Evolutionary conservation across 2,888 invertebrate species (phyloP), one percentile per base, ranked within the genome.

Genomic region (Hesperia comma): DNA sequence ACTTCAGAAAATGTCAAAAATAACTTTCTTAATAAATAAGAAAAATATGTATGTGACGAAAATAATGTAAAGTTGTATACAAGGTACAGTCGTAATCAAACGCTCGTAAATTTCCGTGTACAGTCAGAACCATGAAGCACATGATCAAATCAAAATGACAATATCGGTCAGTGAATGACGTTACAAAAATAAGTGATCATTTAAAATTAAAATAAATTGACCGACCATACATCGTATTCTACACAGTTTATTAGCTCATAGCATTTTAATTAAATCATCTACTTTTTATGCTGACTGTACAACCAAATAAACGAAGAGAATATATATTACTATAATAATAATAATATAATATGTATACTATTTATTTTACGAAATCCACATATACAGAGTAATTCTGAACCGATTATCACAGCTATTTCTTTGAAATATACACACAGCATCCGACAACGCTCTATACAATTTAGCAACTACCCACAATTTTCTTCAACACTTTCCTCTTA

Each of bases 391-490:
- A 14, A 33, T 43, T 46, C 43, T 43, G 43, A 63, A 63, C 12
- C 49, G 37, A 63, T 40, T 56, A 63, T 21, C 56, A 56, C 55
- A 56, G 6, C 7, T 17, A 46, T 15, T 12, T 26, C n/a, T 7
- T 14, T 58, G 58, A 40, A 32, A 15, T 46, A 58, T 32, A 58
- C 43, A 58, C 26, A 58, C 43, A 58, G 15, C 46, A 43, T n/a
- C 58, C 58, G 12, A 43, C 58, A 49, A 19, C 19, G 49, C n/a
- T 57, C 58, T 58, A 32, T 58, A 58, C 43, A 58, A 15, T n/a
- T 32, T 43, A 49, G n/a, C 2, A 37, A 40, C 61, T 61, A 61
- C 37, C 51, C 51, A 53, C 40, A 61, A n/a, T 60, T 58, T 61
- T n/a, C 49, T 10, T 57, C 21, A 21, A 41, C 33, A 56, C 19